Base-by-base conservation (phyloP, 1,140 invertebrate species). In the Diabrotica undecimpunctata region DNA sequence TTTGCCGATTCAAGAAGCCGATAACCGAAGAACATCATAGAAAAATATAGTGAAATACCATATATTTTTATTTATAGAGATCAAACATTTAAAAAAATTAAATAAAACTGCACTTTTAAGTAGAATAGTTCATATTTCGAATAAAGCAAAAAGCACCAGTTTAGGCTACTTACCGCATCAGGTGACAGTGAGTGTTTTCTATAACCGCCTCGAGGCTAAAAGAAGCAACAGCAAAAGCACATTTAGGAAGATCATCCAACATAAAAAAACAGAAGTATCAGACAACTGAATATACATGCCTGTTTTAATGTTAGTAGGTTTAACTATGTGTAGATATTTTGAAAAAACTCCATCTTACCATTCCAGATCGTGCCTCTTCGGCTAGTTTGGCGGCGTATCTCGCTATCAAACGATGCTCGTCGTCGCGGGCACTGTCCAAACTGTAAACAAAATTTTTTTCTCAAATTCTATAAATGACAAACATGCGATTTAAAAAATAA, bases 391-490 rank as follows among this genome's bases (percentile, higher is more conserved):
- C 94, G 13, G 96, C 94, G 81, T 98, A 99, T 71, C 95, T 83
- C 50, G 96, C 96, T 78, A 99, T 98, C 62, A 98, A 85, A 68
- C 94, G 87, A 80, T 99, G 96, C 80, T 98, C 96, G 80, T 98
- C 97, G 81, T 98, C 96, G 78, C 86, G 79, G 66, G 83, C 81
- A 73, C 81, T 83, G 70, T 84, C 84, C 79, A 82, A 82, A 78
- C 85, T 83, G 64, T 11, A 74, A 72, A 74, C 59, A 69, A 59
- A 65, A 13, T 52, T 56, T 25, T 25, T 25, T 1, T 4, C 25
- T 25, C 25, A 25, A 25, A 25, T 25, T 25, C 25, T 25, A 25
- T 2, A 25, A 25, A 25, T 25, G 25, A 25, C 25, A 25, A 25
- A 25, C 25, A 4, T 25, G 4, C 25, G 25, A 25, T 25, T 1